phyloP scores from a whole-genome alignment of 1,140 invertebrate species.

The Oreohelix idahoensis region DNA sequence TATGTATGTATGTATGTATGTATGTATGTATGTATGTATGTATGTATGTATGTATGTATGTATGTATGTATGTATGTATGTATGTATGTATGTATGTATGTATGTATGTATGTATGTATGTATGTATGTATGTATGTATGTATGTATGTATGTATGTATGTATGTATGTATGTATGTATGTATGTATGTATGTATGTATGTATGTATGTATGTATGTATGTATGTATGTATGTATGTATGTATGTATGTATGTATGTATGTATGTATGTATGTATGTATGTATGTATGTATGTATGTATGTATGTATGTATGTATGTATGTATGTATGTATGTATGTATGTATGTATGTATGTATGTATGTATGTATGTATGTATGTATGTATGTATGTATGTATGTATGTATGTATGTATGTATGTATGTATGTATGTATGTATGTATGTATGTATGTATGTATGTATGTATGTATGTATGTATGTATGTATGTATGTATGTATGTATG shows the following conservation, averaged over 20 bases:
- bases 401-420: slow-evolving; percentile 20
- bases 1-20: no score
- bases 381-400: slow-evolving; percentile 22
- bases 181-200: no score
- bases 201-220: no score
- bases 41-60: no score
- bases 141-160: no score
- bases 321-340: slow-evolving; percentile 23
- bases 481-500: slow-evolving; percentile 24
- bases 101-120: no score
- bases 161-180: no score
- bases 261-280: slow-evolving; percentile 23
- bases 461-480: slow-evolving; percentile 22
- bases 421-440: slow-evolving; percentile 12
- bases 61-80: no score
- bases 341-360: slow-evolving; percentile 10
- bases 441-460: slow-evolving; percentile 1
- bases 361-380: slow-evolving; percentile 13
- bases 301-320: slow-evolving; percentile 23
- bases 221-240: slow-evolving; percentile 8
- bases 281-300: slow-evolving; percentile 23
- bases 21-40: no score
- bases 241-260: slow-evolving; percentile 23
- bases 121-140: no score
- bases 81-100: no score